phyloP scores from a whole-genome alignment of 2,888 invertebrate species.

The Ormyrus thymus region DNA sequence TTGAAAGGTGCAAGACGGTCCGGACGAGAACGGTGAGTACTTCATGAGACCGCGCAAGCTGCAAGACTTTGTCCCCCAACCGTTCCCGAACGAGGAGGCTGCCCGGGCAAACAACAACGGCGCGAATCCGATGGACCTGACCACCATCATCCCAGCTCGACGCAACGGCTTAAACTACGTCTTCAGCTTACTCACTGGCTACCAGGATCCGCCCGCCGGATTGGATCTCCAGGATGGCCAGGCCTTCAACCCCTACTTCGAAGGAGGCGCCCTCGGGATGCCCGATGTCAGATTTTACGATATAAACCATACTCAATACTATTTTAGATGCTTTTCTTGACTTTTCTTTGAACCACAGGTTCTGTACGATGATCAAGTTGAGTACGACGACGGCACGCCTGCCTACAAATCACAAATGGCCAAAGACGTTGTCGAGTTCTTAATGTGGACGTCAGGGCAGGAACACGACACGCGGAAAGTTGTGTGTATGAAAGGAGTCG shows the following conservation, averaged over 20 bases:
- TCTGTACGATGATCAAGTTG: constrained; percentile 76
- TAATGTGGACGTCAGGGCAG: constrained; percentile 94
- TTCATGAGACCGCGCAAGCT: constrained; percentile 94
- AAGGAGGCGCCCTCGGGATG: constrained; percentile 97
- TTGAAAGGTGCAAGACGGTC: constrained; percentile 84
- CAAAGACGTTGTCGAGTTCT: constrained; percentile 95
- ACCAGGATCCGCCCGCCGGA: constrained; percentile 94
- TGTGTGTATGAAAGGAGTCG: constrained; percentile 84
- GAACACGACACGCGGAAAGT: constrained; percentile 91
- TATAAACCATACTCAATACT: too few relatives aligned
- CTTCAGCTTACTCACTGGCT: constrained; percentile 95
- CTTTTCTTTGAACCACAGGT: constrained; percentile 54
- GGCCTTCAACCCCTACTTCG: constrained; percentile 97
- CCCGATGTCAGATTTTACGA: constrained; percentile 78
- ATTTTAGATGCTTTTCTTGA: too few relatives aligned
- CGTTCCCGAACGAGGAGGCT: constrained; percentile 96
- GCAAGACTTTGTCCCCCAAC: constrained; percentile 89
- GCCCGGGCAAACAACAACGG: constrained; percentile 97
- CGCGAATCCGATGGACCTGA: constrained; percentile 95
- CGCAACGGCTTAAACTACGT: constrained; percentile 91
- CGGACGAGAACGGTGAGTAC: constrained; percentile 90
- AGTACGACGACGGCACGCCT: constrained; percentile 92
- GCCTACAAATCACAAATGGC: constrained; percentile 95
- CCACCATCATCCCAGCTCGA: constrained; percentile 87
- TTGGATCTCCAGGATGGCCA: constrained; percentile 89